Conservation (phyloP, 2,797 vertebrate species). For the Chlorospingus semifuscus region DNA sequence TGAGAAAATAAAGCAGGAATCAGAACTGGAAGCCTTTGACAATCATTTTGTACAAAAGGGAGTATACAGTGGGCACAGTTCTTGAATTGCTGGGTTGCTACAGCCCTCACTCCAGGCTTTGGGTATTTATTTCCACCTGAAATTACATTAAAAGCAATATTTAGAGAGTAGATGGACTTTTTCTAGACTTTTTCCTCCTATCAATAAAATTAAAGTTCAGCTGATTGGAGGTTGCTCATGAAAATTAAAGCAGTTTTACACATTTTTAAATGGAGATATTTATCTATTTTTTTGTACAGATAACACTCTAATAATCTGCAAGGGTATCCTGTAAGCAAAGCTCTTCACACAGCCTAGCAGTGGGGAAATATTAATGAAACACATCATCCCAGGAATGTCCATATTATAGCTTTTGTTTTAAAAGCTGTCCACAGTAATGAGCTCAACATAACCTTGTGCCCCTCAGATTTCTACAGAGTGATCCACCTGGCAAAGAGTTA, state of each 20-base stretch:
- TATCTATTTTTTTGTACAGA: not conserved
- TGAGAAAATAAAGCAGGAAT: not conserved
- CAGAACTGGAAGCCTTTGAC: not conserved
- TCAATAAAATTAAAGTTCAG: not conserved
- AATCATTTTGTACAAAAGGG: not conserved
- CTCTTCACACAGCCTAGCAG: not conserved
- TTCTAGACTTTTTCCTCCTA: not conserved
- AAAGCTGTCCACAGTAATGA: slow-evolving; percentile 58
- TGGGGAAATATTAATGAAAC: slow-evolving; percentile 52
- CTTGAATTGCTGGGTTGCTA: not conserved
- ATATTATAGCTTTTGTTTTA: slow-evolving; percentile 57
- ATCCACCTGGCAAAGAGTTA: slow-evolving; percentile 56
- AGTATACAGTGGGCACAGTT: accelerated
- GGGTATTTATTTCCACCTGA: not conserved
- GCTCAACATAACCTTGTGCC: slow-evolving; percentile 61
- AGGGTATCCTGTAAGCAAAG: not conserved
- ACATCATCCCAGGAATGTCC: slow-evolving; percentile 51
- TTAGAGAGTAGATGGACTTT: not conserved
- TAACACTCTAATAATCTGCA: not conserved
- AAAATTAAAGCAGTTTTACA: not conserved
- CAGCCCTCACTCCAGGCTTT: not conserved
- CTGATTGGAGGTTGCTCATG: not conserved
- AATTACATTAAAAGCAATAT: not conserved
- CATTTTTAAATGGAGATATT: not conserved
- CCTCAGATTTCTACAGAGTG: slow-evolving; percentile 39